Evolutionary conservation across 2,888 invertebrate genomes (phyloP), one percentile per base, ranked within the genome.

Genomic region (Drosophila falleni): DNA sequence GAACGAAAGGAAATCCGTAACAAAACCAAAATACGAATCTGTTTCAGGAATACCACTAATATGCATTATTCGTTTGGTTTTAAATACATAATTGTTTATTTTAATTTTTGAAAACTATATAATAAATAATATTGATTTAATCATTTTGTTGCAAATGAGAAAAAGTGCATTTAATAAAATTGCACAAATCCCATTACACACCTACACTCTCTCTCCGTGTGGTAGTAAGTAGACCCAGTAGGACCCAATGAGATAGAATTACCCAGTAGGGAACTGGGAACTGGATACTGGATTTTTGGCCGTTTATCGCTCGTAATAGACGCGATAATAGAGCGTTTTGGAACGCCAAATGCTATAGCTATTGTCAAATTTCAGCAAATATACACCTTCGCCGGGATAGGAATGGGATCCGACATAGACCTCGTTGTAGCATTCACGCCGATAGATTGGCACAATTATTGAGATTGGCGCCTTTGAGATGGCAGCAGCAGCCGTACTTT

Each of bases 271-370:
- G 11, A 23, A 15, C 51, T 5, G 29, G 1, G 6, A 19, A 19
- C 65, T 50, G 54, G 42, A 66, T 41, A 10, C 37, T 37, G n/a
- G 37, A 37, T 16, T 54, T 54, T 44, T 54, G 23, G 26, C 33
- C 16, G 8, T 39, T 60, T 91, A 95, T 89, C 97, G 96, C 56
- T 97, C 98, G 92, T 99, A 99, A 93, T 98, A 99, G 55, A 99
- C 98, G 93, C 99, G 95, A 93, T 99, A 99, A 93, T 99, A 99
- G 60, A 99, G 95, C 49, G 98, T 98, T 95, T 99, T 99, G 84
- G 98, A 98, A 89, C 99, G 95, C 99, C 99, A 99, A 81, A 99
- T 94, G 60, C 98, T 99, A 93, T 99, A 99, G 0, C 99, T 98
- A 93, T 99, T 99, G 94, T 99, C 99, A 93, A 99, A 99, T 93